Evolutionary conservation across 2,113 vertebrate genomes (phyloP).

Genomic region (Cricetomys ansorgei): DNA sequence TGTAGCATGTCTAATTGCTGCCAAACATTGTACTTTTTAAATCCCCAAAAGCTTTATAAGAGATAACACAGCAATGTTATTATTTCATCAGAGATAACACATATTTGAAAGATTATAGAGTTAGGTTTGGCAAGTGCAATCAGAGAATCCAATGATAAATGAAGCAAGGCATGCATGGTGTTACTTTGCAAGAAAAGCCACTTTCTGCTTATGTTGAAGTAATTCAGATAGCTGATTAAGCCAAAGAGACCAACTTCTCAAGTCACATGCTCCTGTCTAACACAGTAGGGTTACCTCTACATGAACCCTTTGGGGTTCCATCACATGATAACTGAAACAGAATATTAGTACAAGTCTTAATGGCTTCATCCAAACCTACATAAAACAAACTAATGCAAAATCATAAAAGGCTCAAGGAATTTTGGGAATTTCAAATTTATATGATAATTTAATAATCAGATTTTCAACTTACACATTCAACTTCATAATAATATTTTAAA

Average conservation of each 20-base stretch:
- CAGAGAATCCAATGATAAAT: slow-evolving; percentile 84
- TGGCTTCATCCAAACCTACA: slow-evolving; percentile 68
- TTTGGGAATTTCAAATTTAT: slow-evolving; percentile 61
- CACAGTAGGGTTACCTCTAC: slow-evolving; percentile 80
- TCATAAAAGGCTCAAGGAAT: slow-evolving; percentile 62
- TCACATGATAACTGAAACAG: slow-evolving; percentile 84
- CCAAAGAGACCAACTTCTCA: slow-evolving; percentile 84
- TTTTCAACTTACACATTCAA: slow-evolving; percentile 48
- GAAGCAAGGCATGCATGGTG: slow-evolving; percentile 85
- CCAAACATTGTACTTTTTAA: slow-evolving; percentile 81
- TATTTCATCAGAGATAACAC: slow-evolving; percentile 78
- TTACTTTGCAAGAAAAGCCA: slow-evolving; percentile 86
- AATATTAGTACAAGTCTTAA: slow-evolving; percentile 81
- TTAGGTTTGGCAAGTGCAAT: slow-evolving; percentile 86
- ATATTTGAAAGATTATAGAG: slow-evolving; percentile 82
- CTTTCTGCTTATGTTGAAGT: slow-evolving; percentile 80
- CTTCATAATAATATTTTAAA: slow-evolving; percentile 60
- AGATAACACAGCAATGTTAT: slow-evolving; percentile 76
- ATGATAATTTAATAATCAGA: slow-evolving; percentile 58
- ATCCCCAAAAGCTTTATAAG: slow-evolving; percentile 75
- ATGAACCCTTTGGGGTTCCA: slow-evolving; percentile 84
- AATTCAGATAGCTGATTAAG: slow-evolving; percentile 80
- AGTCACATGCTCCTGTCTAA: slow-evolving; percentile 82
- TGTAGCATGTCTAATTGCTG: slow-evolving; percentile 81
- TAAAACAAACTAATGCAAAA: slow-evolving; percentile 72